Evolutionary conservation across 2,113 vertebrate species (phyloP).

Genomic region (Ranitomeya imitator): DNA sequence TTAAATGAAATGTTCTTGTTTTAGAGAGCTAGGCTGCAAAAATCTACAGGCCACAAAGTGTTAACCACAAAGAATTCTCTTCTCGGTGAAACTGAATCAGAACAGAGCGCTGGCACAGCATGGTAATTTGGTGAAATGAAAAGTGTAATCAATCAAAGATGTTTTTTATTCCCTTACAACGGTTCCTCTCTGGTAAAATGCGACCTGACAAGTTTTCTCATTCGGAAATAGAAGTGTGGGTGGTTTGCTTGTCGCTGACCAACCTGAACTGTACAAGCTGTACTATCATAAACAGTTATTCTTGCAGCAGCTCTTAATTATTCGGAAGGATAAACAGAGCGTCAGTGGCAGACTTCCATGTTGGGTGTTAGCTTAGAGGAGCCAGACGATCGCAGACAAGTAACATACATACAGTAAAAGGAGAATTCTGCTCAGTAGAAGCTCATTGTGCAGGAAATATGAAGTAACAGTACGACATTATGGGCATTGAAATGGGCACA

Average conservation of each 20-base stretch:
- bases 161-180: not conserved
- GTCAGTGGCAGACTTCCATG: constrained; percentile 50
- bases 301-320: constrained; percentile 55
- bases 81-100: not conserved
- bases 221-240: constrained; percentile 46
- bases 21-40: not conserved
- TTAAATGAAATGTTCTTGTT: not conserved
- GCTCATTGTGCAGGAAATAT: not conserved
- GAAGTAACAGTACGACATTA: not conserved
- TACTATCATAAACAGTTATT: constrained; percentile 56
- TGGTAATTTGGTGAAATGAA: not conserved
- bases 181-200: not conserved
- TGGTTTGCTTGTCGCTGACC: constrained; percentile 45
- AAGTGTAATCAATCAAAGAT: not conserved
- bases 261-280: constrained; percentile 44
- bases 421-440: not conserved
- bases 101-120: not conserved
- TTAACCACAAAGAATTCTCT: not conserved
- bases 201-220: not conserved
- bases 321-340: constrained; percentile 51
- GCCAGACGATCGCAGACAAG: constrained; percentile 18
- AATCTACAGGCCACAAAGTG: not conserved
- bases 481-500: not conserved
- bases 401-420: not conserved
- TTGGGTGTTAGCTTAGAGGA: constrained; percentile 44